Conservation (phyloP, 2,888 invertebrate genomes). For the Hypomecis punctinalis region DNA sequence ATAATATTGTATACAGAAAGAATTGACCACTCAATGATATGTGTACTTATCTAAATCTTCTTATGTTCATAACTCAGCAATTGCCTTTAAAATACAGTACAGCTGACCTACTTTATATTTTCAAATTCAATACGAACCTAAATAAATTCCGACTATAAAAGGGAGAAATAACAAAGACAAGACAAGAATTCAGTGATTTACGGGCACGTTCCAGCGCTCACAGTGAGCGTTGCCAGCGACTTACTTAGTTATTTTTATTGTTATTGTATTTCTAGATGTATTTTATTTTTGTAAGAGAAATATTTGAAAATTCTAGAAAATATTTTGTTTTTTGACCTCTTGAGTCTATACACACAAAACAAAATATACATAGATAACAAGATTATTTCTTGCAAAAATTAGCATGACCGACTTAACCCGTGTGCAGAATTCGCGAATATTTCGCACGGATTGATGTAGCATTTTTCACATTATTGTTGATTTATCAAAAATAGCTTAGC, state of each 20-base stretch:
- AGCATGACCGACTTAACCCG: no score
- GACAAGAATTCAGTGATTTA: slow-evolving; percentile 63
- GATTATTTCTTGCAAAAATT: no score
- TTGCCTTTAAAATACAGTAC: background rate
- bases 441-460: no score
- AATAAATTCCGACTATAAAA: slow-evolving; percentile 41
- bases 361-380: no score
- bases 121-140: slow-evolving; percentile 35
- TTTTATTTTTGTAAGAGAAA: slow-evolving; percentile 33
- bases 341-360: no score
- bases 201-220: slow-evolving; percentile 40
- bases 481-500: no score
- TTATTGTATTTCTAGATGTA: slow-evolving; percentile 34
- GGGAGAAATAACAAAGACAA: slow-evolving; percentile 55
- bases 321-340: no score
- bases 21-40: no score
- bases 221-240: slow-evolving; percentile 52
- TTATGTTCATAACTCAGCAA: no score
- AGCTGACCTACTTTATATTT: slow-evolving; percentile 18
- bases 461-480: no score
- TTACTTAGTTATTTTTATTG: slow-evolving; percentile 53
- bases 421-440: no score
- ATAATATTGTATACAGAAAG: no score
- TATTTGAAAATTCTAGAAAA: background rate
- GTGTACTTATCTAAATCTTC: slow-evolving; percentile 24